Evolutionary conservation across 2,888 invertebrate species (phyloP).

Genomic region (Pollenia angustigena): DNA sequence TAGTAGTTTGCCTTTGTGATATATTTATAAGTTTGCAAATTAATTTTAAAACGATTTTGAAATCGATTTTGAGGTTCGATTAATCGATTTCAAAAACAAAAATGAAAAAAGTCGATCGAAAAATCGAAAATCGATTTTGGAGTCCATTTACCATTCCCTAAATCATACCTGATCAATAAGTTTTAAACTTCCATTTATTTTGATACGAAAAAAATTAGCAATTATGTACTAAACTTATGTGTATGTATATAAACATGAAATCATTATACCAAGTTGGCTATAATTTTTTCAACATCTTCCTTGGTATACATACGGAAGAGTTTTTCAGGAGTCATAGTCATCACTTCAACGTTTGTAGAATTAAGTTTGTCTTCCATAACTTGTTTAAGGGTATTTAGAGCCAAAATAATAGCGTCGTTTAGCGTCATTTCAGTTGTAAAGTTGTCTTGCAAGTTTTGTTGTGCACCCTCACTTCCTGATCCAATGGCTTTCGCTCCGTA

Average conservation of each 20-base stretch:
- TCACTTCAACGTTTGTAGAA: conserved; percentile 98
- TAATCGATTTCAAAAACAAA: too few relatives aligned
- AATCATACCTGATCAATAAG: background rate
- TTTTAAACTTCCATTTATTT: conserved; percentile 43
- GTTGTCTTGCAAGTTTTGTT: conserved; percentile 93
- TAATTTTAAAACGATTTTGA: too few relatives aligned
- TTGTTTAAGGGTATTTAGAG: conserved; percentile 97
- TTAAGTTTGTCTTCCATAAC: conserved; percentile 99
- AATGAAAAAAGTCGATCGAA: too few relatives aligned
- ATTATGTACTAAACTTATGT: background rate
- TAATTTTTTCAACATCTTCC: conserved; percentile 95
- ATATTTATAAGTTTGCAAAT: too few relatives aligned
- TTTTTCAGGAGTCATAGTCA: conserved; percentile 93
- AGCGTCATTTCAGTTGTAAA: conserved; percentile 95
- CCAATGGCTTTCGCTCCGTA: conserved; percentile 99
- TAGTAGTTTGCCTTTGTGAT: too few relatives aligned
- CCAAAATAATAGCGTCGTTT: conserved; percentile 95
- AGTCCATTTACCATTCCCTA: too few relatives aligned
- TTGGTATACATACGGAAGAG: conserved; percentile 95
- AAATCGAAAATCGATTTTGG: too few relatives aligned
- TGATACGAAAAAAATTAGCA: conserved; percentile 17
- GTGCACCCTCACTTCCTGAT: conserved; percentile 99
- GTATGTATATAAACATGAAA: background rate
- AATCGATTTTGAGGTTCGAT: too few relatives aligned
- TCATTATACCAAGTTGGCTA: conserved; percentile 88